Evolutionary conservation across 2,113 vertebrate species (phyloP), one percentile per base, ranked within the genome.

Genomic region (Crotophaga sulcirostris): DNA sequence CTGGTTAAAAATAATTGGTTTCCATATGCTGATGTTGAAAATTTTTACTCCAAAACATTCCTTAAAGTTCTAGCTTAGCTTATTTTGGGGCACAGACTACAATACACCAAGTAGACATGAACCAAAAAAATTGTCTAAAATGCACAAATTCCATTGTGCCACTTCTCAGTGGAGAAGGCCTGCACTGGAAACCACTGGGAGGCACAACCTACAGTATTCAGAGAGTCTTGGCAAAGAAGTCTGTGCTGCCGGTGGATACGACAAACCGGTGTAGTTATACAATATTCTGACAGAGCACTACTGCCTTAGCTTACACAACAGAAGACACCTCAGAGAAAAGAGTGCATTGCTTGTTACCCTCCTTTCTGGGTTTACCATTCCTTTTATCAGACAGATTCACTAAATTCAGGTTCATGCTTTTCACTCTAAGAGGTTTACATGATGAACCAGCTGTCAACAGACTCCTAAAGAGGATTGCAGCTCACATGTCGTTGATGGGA

Each of bases 391-490:
- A 69, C 11, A 62, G 67, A 81, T 78, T 91, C 72, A 84, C 81
- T 92, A 96, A 96, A 96, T 84, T 92, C 93, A 84, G 36, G 62
- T 94, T 96, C 84, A 44, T 82, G 66, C 28, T 88, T 93, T 92
- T 87, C 62, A 31, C 29, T 77, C 8, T 92, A 96, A 94, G 93
- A 95, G 90, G 82, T 91, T 97, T 97, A 96, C 84, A 69, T 52
- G 90, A 66, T 87, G 66, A 94, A 95, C 88, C 76, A 96, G 84
- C 81, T 97, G 94, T 88, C 88, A 93, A 79, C 26, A 95, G 51
- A 64, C 38, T 87, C 34, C 54, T 58, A 92, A 96, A 96, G 91
- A 95, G 91, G 90, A 95, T 77, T 95, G 75, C 73, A 88, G 55
- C 47, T 95, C 95, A 92, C 81, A 75, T 83, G 66, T 91, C 73